Base-by-base conservation (phyloP, 2,113 vertebrate genomes). In the Lepus europaeus region DNA sequence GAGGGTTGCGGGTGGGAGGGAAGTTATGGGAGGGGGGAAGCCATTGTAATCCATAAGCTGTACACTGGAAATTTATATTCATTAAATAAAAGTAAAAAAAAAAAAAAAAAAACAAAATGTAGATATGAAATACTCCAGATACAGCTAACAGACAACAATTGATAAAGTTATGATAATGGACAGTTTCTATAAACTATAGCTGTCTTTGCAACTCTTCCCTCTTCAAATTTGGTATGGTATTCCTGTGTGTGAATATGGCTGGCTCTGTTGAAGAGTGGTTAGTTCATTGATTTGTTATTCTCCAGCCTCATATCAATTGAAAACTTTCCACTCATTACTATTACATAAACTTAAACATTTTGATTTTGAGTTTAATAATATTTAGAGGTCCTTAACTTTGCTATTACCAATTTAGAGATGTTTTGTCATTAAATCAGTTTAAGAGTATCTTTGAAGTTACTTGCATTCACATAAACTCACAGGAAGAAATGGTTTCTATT, bases 361-460 rank as follows among this genome's bases (percentile, higher is more conserved):
- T 85, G 25, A 45, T n/a, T 45, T 78, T 85, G 3, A 73, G 22
- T 53, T 86, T 36, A 23, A 51, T 64, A 68, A 73, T 4, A 90
- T 51, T 89, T 85, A 68, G 13, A 73, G 17, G 16, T 68, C 3
- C 51, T 78, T 73, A 79, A 64, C 12, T 69, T 87, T 33, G 64
- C 39, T 82, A 51, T 66, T 76, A 39, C 36, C 53, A 87, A 17
- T 11, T 45, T 87, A 29, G 74, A 73, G 9, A 51, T 49, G 29
- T 49, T 77, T 82, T 51, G 20, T 81, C 9, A 72, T 77, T 36
- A 74, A 72, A 63, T 86, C 84, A 86, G 23, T 89, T 93, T 36
- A 85, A 69, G 36, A 94, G 36, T 89, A 1, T 94, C 19, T 13
- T 87, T 87, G 25, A 64, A 86, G 59, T 23, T 93, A 87, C 76